Percentiles rank a stretch among this genome's conserved stretches.
Conservation (phyloP, 2,113 vertebrate genomes). For the Hydrochoerus hydrochaeris region DNA sequence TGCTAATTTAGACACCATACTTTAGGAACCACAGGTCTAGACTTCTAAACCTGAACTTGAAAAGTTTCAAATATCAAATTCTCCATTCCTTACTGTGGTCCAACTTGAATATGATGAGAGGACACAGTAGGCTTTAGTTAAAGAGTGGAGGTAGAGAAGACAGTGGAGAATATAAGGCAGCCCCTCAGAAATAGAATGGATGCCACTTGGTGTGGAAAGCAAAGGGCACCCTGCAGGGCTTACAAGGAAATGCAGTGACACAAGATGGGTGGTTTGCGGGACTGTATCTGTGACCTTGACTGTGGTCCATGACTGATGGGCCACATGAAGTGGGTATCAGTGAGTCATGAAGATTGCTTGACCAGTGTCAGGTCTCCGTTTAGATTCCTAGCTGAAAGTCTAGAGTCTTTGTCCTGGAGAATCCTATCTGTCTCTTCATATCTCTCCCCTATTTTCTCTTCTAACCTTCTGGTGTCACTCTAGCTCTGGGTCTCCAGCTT, state of each 20-base stretch:
- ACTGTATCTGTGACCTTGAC: background rate
- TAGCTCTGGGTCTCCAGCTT: background rate
- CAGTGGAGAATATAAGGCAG: background rate
- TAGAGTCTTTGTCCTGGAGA: background rate
- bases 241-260: too few species aligned
- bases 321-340: background rate
- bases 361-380: background rate
- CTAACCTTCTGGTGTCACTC: background rate
- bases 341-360: background rate
- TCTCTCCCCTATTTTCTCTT: background rate
- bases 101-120: background rate
- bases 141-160: background rate
- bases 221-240: background rate
- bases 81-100: background rate
- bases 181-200: background rate
- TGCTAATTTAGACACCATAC: background rate
- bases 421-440: background rate
- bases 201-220: fast-evolving
- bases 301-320: background rate
- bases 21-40: background rate
- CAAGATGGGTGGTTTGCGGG: background rate
- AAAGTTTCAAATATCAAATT: background rate
- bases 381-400: background rate
- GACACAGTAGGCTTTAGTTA: background rate
- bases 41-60: background rate